A percentile compares a stretch with the other conserved stretches of the same genome.
phyloP scores from a whole-genome alignment of 2,797 vertebrate genomes.

The Pteropus rufus region DNA sequence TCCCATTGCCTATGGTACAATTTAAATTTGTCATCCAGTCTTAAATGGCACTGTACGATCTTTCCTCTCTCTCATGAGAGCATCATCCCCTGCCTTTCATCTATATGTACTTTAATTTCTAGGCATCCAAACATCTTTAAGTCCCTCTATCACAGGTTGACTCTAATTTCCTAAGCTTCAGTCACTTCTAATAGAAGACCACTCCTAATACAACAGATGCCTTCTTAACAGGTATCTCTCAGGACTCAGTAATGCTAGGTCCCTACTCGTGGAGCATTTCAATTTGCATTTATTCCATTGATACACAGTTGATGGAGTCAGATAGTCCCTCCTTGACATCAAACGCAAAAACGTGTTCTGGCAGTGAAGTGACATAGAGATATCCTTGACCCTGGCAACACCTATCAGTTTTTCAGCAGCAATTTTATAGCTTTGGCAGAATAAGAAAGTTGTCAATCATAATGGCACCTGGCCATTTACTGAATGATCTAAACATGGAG shows the following conservation, averaged over 20 bases:
- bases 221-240: not conserved
- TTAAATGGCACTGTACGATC: not conserved
- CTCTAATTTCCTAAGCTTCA: not conserved
- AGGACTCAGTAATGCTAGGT: not conserved
- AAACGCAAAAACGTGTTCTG: not conserved
- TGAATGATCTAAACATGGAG: not conserved
- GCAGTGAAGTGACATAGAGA: not conserved
- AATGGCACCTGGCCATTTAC: not conserved
- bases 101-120: not conserved
- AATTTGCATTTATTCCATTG: not conserved
- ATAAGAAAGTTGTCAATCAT: not conserved
- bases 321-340: not conserved
- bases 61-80: not conserved
- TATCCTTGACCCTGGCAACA: not conserved
- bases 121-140: not conserved
- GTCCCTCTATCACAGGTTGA: not conserved
- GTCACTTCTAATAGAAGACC: not conserved
- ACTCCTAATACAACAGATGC: not conserved
- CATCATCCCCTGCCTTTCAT: not conserved
- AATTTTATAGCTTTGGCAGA: not conserved
- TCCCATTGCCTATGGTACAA: not conserved
- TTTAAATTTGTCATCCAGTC: not conserved
- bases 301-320: not conserved
- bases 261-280: not conserved
- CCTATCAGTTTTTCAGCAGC: not conserved